These are phyloP conservation scores for Habroteleia sp. DNA, from an alignment of 2,888 invertebrate species.

Conservation along the genomic window DNA sequence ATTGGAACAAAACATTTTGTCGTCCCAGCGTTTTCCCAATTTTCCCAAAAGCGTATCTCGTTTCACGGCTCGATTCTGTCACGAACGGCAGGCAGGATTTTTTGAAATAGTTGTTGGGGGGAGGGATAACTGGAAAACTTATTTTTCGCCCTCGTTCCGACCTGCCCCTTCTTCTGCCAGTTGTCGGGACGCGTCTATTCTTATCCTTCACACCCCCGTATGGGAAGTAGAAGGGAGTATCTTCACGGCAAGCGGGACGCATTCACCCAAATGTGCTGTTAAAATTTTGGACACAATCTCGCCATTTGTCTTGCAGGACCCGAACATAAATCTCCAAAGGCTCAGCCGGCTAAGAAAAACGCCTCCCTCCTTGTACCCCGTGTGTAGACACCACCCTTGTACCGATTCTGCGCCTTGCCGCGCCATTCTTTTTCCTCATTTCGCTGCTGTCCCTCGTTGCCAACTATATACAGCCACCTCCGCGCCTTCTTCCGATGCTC, in stretches of 20 bases:
- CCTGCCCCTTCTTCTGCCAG: slow-evolving; percentile 57
- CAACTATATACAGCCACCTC: slow-evolving; percentile 57
- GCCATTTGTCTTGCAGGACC: slow-evolving; percentile 89
- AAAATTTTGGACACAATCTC: slow-evolving; percentile 91
- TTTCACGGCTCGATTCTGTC: slow-evolving; percentile 81
- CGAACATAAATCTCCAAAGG: slow-evolving; percentile 85
- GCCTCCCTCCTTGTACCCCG: slow-evolving; percentile 80
- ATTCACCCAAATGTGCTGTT: slow-evolving; percentile 86
- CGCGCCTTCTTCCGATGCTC: slow-evolving; percentile 71
- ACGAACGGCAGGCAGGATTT: slow-evolving; percentile 72
- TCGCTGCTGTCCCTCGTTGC: slow-evolving; percentile 66
- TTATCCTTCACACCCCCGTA: slow-evolving; percentile 66
- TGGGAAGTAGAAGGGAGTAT: slow-evolving; percentile 79
- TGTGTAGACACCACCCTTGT: slow-evolving; percentile 73
- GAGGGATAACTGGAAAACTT: slow-evolving; percentile 80
- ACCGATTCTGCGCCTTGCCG: slow-evolving; percentile 65
- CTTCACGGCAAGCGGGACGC: slow-evolving; percentile 80
- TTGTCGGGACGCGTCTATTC: slow-evolving; percentile 63
- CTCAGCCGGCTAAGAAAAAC: slow-evolving; percentile 84
- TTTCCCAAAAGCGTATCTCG: slow-evolving; percentile 74
- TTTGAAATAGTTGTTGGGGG: slow-evolving; percentile 69
- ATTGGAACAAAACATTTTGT: slow-evolving; percentile 72
- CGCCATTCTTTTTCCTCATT: slow-evolving; percentile 73
- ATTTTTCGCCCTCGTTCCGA: slow-evolving; percentile 68
- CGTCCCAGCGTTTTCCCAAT: slow-evolving; percentile 63